Base-by-base conservation (phyloP, 2,888 invertebrate genomes). In the Glyphotaelius pellucidus region DNA sequence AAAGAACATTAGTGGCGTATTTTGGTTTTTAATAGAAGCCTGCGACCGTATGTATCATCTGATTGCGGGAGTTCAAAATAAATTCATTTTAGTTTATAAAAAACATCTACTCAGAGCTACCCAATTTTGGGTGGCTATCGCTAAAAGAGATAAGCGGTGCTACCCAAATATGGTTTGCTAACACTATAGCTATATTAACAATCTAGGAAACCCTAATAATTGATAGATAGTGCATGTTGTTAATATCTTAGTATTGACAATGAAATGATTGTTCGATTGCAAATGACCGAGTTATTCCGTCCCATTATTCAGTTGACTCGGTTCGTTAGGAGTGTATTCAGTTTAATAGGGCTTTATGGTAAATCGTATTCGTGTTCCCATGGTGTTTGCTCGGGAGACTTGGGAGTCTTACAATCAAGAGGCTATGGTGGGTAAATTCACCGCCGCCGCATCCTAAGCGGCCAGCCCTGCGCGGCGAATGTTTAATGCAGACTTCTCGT, bases 291-390 rank as follows among this genome's bases (percentile, higher is more conserved):
- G 30, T 42, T 42, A 87, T 15, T 32, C 52, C 32, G 12, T n/a
- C n/a, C n/a, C 38, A 85, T 85, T 85, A 87, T 87, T 87, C 30
- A 31, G 67, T 87, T 31, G 31, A 52, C 52, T 52, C 25, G 67
- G 87, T 52, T 87, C 87, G 87, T 87, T 87, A 87, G 52, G 32
- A 52, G 15, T 31, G 32, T 87, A 87, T 87, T 87, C 67, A 87
- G 87, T 87, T 52, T 67, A 87, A 87, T 87, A 35, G 87, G 87
- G 87, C 87, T 87, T 47, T 87, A 87, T 52, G 87, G 87, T 87
- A 87, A 87, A 87, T 87, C 87, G 67, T 52, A 87, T 67, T 87
- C 87, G 32, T 52, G 87, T 87, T 87, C 67, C 87, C 52, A 67
- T 67, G 87, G 87, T 87, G 67, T 87, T 87, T 87, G 87, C 42